These are phyloP conservation scores for Mechanitis mazaeus DNA, from an alignment of 2,888 invertebrate genomes.

Conservation along the genomic window DNA sequence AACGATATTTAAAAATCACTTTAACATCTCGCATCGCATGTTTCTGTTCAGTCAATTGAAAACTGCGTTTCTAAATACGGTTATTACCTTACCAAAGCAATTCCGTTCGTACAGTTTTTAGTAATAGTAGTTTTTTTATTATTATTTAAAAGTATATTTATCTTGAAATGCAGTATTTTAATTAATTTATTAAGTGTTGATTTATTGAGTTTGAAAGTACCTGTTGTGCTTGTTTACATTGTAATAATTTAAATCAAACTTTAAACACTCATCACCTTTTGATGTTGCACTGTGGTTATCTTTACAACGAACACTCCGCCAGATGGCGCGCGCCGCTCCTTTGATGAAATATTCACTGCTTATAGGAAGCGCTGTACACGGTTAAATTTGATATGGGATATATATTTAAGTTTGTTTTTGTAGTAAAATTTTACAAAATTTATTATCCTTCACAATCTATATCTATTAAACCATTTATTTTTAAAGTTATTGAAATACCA, in stretches of 20 bases:
- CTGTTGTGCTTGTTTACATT: too few species aligned
- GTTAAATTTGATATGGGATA: neutral
- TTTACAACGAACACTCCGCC: neutral
- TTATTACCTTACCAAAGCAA: neutral
- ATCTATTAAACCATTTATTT: too few species aligned
- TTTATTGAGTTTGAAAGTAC: too few species aligned
- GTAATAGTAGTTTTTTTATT: neutral
- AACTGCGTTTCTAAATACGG: neutral
- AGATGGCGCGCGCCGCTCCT: constrained; percentile 2
- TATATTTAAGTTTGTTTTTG: neutral
- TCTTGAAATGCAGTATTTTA: neutral
- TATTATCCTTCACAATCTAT: too few species aligned
- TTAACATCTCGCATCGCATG: neutral
- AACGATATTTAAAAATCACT: neutral
- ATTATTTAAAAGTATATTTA: neutral
- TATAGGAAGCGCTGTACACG: neutral
- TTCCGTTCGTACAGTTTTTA: neutral
- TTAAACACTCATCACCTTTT: neutral
- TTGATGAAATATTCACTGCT: neutral
- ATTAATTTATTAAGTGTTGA: neutral
- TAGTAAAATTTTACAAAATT: too few species aligned
- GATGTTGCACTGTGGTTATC: neutral
- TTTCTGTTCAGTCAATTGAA: neutral
- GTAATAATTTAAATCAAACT: too few species aligned
- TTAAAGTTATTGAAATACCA: too few species aligned